phyloP scores from a whole-genome alignment of 2,888 invertebrate species.

The Agrilus cyanescens region DNA sequence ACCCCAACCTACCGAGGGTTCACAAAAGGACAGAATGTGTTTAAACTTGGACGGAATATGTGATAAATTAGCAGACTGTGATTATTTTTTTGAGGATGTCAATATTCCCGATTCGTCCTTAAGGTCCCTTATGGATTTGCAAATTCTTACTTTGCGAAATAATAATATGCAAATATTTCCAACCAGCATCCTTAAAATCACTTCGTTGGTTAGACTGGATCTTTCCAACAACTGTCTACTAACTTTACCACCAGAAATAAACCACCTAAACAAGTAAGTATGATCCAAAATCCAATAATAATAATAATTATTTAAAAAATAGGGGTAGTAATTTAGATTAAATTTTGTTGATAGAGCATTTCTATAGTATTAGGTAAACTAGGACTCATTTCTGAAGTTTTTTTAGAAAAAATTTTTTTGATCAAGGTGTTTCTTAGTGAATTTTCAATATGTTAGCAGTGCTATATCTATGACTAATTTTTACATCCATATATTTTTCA shows the following conservation, averaged over 20 bases:
- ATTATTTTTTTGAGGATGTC: conserved; percentile 31
- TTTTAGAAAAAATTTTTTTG: too few relatives aligned
- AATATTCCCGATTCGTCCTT: conserved; percentile 31
- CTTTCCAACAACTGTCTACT: conserved; percentile 55
- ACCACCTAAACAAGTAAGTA: conserved; percentile 44
- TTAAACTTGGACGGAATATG: conserved; percentile 33
- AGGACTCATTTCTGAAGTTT: too few relatives aligned
- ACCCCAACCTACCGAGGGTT: too few relatives aligned
- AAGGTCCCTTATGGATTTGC: conserved; percentile 29
- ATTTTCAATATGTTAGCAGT: too few relatives aligned
- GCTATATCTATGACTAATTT: too few relatives aligned
- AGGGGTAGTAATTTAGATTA: too few relatives aligned
- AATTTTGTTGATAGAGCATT: too few relatives aligned
- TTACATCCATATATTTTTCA: too few relatives aligned
- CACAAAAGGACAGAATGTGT: conserved; percentile 18
- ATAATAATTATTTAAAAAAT: too few relatives aligned
- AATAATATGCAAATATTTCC: conserved; percentile 52
- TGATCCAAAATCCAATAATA: conserved; percentile 14
- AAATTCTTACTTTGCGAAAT: conserved; percentile 34
- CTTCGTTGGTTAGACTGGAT: conserved; percentile 51
- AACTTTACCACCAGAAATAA: conserved; percentile 52
- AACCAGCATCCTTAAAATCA: conserved; percentile 44
- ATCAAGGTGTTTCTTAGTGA: too few relatives aligned
- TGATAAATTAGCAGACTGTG: conserved; percentile 19
- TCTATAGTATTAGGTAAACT: too few relatives aligned